Evolutionary conservation across 92 coral and sea anemone species (phyloP), one percentile per base, ranked within the genome.

Genomic region (Palythoa grandiflora): DNA sequence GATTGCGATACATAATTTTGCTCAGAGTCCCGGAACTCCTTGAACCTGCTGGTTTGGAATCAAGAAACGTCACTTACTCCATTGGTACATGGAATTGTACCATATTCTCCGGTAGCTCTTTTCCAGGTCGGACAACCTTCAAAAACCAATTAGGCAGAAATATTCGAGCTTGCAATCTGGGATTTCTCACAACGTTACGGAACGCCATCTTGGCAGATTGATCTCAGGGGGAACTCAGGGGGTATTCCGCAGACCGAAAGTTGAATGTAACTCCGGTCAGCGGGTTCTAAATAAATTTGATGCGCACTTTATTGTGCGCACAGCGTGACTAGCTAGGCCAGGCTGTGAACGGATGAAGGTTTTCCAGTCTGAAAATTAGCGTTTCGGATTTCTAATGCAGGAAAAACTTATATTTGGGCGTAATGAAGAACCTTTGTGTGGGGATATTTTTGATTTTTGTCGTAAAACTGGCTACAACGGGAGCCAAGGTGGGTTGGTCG

Each of bases 71-170:
- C 47, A 93, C 99, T 95, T 93, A 97, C 99, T 97, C 98, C 97
- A 97, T 92, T 13, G 99, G 99, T 0, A 97, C 94, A 75, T 95
- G 97, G 71, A 97, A 95, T 73, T 96, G 95, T 11, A 92, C 99
- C 10, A 94, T 92, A 88, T 95, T 97, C 14, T 87, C 88, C 2
- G 98, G 98, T 7, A 95, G 87, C 80, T 95, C 97, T 93, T 94
- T 97, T 70, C 96, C 95, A 20, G 99, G 99, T 89, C 96, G 88
- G 73, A 97, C 99, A 52, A 95, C 89, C 78, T 94, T 96, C 95
- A 97, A 88, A 83, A 95, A 97, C 99, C 99, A 97, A 71, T 97
- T 96, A 21, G 98, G 94, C 17, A 97, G 97, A 88, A 97, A 97
- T 84, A 97, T 94, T 75, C 99, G 89, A 15, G 98, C 95, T 93